These are phyloP conservation scores for Drosophila watanabei DNA, from an alignment of 1,140 invertebrate genomes.

Conservation along the genomic window DNA sequence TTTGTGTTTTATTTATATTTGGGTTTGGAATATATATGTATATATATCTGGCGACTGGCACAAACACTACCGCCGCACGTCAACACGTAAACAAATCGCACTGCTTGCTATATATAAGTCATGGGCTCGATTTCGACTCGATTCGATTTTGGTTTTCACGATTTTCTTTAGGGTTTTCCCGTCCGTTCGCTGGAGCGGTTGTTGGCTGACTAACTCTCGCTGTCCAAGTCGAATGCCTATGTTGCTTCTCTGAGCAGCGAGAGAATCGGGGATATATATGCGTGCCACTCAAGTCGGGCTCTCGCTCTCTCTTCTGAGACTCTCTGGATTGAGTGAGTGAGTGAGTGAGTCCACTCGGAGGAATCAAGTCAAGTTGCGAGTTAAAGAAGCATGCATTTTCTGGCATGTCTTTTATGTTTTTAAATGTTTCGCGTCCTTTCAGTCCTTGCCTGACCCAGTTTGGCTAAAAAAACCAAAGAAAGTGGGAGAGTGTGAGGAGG, in stretches of 20 bases:
- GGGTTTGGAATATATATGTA: conserved; percentile 15
- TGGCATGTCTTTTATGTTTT: conserved; percentile 59
- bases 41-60: conserved; percentile 21
- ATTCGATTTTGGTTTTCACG: conserved; percentile 6
- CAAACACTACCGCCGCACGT: conserved; percentile 52
- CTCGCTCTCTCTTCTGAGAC: neutral
- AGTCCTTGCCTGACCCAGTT: conserved; percentile 63
- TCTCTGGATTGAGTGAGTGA: conserved; percentile 16
- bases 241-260: conserved; percentile 33
- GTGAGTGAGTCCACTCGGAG: conserved; percentile 17
- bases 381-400: conserved; percentile 61
- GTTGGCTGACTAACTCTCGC: conserved; percentile 61
- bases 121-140: conserved; percentile 51
- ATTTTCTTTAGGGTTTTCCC: conserved; percentile 14
- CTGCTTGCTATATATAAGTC: conserved; percentile 53
- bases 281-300: neutral
- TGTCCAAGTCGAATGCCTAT: conserved; percentile 25
- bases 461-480: conserved; percentile 25
- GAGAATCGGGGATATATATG: conserved; percentile 17
- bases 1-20: conserved; percentile 13
- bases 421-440: conserved; percentile 64
- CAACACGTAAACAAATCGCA: conserved; percentile 68
- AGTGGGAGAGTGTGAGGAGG: neutral
- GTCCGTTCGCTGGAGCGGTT: conserved; percentile 71
- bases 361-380: conserved; percentile 53